Evolutionary conservation across 2,797 vertebrate genomes (phyloP).

Genomic region (Orestias chungarensis): DNA sequence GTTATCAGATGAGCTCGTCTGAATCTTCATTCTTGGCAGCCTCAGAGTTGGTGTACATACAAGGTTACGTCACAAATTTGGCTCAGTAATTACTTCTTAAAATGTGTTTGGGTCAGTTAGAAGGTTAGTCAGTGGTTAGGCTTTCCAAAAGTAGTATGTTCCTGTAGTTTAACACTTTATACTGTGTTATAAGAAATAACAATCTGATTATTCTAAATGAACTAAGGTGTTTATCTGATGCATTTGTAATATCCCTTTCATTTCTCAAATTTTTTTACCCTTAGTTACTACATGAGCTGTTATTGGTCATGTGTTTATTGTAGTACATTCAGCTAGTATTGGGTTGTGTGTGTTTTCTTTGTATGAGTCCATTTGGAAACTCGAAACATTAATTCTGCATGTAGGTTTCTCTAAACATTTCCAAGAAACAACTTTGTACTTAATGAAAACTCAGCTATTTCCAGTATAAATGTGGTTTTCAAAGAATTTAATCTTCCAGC

Average conservation of each 20-base stretch:
- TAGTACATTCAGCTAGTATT: not conserved
- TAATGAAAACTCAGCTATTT: no score
- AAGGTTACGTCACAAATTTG: not conserved
- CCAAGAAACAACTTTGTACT: not conserved
- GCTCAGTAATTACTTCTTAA: not conserved
- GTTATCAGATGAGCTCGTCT: not conserved
- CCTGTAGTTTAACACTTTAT: not conserved
- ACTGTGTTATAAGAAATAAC: not conserved
- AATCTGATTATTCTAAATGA: not conserved
- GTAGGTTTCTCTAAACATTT: not conserved
- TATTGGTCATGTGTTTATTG: not conserved
- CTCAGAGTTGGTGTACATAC: not conserved
- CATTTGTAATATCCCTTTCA: not conserved
- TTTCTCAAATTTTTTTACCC: not conserved
- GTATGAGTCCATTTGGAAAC: not conserved
- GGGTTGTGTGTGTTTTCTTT: not conserved
- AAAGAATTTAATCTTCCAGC: not conserved
- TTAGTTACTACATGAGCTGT: not conserved
- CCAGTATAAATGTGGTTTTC: no score
- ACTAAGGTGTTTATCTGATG: not conserved
- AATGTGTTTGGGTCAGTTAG: not conserved
- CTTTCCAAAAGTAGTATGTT: not conserved
- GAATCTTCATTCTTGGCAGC: slow-evolving; percentile 2
- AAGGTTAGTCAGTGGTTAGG: not conserved
- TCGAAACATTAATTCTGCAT: not conserved